Evolutionary conservation across 2,888 invertebrate species (phyloP).

Genomic region (Rhagophthalmus giganteus): DNA sequence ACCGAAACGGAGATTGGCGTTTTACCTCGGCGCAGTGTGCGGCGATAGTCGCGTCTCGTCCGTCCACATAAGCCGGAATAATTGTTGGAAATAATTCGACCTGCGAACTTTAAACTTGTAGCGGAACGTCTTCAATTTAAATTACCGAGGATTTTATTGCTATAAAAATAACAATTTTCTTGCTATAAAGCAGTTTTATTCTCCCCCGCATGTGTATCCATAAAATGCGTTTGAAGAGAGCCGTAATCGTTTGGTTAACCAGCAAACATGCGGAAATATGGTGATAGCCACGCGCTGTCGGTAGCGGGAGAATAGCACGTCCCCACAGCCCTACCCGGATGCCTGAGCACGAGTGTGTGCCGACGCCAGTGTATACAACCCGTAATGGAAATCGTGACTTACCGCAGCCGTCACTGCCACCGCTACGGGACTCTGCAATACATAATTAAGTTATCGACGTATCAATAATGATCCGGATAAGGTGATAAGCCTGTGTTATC

Average conservation of each 20-base stretch:
- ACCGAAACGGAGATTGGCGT: conserved; percentile 39
- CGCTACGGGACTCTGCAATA: conserved; percentile 38
- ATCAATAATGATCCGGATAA: conserved; percentile 32
- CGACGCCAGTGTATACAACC: conserved; percentile 49
- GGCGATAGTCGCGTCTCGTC: too few relatives aligned
- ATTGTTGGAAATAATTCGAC: conserved; percentile 6
- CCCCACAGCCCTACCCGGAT: conserved; percentile 43
- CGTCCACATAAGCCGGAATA: conserved; percentile 1
- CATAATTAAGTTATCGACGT: conserved; percentile 43
- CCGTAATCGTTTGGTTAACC: conserved; percentile 45
- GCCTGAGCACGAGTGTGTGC: conserved; percentile 45
- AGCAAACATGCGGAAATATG: conserved; percentile 41
- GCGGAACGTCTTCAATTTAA: conserved; percentile 15
- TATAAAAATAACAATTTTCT: conserved; percentile 48
- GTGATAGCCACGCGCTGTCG: conserved; percentile 34
- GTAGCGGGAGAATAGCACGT: conserved; percentile 43
- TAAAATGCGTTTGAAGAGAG: conserved; percentile 45
- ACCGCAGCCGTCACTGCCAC: conserved; percentile 34
- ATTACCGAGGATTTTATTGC: conserved; percentile 44
- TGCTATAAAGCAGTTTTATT: conserved; percentile 47
- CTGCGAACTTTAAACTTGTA: background rate
- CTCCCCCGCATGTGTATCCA: conserved; percentile 41
- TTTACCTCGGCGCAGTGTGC: too few relatives aligned
- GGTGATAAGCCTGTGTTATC: conserved; percentile 31
- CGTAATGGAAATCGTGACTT: conserved; percentile 53